phyloP scores from a whole-genome alignment of 2,888 invertebrate species.

The Microdon myrmicae region DNA sequence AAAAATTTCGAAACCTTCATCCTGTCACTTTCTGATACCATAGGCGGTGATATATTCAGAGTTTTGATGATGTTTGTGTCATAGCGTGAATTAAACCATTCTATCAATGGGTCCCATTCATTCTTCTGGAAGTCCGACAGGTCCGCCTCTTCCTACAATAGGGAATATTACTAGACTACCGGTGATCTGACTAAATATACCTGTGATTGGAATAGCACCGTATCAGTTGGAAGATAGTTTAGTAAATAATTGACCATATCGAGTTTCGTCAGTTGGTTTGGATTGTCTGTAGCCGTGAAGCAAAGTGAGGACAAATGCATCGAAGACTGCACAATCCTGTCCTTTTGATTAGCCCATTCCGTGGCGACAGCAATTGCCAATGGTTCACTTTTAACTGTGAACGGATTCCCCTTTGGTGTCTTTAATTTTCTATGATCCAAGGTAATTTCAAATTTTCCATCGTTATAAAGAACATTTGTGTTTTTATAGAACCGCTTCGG shows the following conservation, averaged over 20 bases:
- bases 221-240: slow-evolving; percentile 84
- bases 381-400: slow-evolving; percentile 84
- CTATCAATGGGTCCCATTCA: slow-evolving; percentile 90
- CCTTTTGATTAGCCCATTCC: slow-evolving; percentile 92
- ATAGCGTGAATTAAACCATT: slow-evolving; percentile 89
- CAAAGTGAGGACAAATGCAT: slow-evolving; percentile 96
- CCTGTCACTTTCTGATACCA: slow-evolving; percentile 74
- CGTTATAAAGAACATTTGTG: slow-evolving; percentile 77
- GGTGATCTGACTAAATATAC: slow-evolving; percentile 67
- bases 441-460: slow-evolving; percentile 83
- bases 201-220: slow-evolving; percentile 79
- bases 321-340: slow-evolving; percentile 77
- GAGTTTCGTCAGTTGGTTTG: slow-evolving; percentile 79
- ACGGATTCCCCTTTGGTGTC: slow-evolving; percentile 84
- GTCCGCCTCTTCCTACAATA: slow-evolving; percentile 78
- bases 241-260: slow-evolving; percentile 82
- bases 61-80: slow-evolving; percentile 78
- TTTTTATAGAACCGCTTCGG: slow-evolving; percentile 80
- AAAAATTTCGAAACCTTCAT: slow-evolving; percentile 79
- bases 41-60: slow-evolving; percentile 76
- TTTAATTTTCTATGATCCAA: slow-evolving; percentile 89
- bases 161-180: slow-evolving; percentile 16
- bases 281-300: slow-evolving; percentile 93
- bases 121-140: slow-evolving; percentile 78
- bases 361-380: slow-evolving; percentile 92